Evolutionary conservation across 1,140 invertebrate genomes (phyloP).

Genomic region (Caenorhabditis brenneri): DNA sequence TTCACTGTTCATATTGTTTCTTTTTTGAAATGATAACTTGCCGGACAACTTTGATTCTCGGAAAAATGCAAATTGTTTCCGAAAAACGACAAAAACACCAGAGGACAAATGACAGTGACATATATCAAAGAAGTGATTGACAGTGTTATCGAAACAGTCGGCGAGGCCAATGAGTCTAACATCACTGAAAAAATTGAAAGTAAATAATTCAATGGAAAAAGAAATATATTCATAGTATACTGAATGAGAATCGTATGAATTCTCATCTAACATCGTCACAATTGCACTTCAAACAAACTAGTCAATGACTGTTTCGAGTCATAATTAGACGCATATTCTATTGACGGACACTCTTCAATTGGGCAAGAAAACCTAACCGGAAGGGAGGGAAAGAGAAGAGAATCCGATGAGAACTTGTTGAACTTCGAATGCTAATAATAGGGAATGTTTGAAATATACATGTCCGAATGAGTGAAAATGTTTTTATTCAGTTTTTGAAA

Average conservation of each 20-base stretch:
- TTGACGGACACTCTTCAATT: conserved; percentile 18
- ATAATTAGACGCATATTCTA: neutral
- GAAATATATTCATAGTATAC: no score
- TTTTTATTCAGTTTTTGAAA: no score
- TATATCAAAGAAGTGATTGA: conserved; percentile 42
- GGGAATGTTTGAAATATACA: no score
- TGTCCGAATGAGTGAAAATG: no score
- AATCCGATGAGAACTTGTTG: no score
- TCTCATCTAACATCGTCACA: no score
- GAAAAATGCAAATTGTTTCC: neutral
- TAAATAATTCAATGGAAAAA: neutral
- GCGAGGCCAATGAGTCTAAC: neutral
- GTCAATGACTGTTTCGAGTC: neutral
- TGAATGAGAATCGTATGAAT: neutral
- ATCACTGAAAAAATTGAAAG: neutral
- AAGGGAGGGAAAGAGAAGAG: neutral
- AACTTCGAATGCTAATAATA: no score
- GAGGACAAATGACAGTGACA: conserved; percentile 40
- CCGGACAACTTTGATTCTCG: conserved; percentile 46
- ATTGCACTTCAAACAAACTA: conserved; percentile 33
- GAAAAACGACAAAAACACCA: conserved; percentile 24
- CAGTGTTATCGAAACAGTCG: conserved; percentile 37
- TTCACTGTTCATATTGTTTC: neutral
- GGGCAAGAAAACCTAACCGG: neutral
- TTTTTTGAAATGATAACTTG: neutral